A percentile compares a stretch with the other conserved stretches of the same genome.
Conservation (phyloP, 2,888 invertebrate species). For the Trichopria drosophilae region DNA sequence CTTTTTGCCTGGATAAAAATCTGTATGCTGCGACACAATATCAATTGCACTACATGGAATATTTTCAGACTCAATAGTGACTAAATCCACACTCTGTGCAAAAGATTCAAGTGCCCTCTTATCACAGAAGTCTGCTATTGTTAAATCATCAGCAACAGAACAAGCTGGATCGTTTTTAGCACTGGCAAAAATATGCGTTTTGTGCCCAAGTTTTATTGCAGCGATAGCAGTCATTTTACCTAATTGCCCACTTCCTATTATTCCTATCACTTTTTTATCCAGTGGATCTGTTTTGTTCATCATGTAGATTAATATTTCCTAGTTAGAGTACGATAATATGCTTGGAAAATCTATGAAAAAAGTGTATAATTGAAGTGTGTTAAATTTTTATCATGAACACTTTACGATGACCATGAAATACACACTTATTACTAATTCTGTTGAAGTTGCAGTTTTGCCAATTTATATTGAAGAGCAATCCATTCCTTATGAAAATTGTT, state of each 20-base stretch:
- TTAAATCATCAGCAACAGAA: slow-evolving; percentile 20
- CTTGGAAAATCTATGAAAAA: slow-evolving; percentile 21
- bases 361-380: slow-evolving; percentile 14
- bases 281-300: slow-evolving; percentile 19
- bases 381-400: slow-evolving; percentile 17
- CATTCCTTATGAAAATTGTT: slow-evolving; percentile 19
- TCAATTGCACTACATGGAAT: slow-evolving; percentile 22
- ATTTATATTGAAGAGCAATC: slow-evolving; percentile 20
- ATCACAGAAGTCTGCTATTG: slow-evolving; percentile 21
- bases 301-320: slow-evolving; percentile 19
- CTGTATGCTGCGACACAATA: slow-evolving; percentile 16
- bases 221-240: slow-evolving; percentile 21
- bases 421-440: slow-evolving; percentile 16
- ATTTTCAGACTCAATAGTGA: slow-evolving; percentile 20
- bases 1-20: slow-evolving; percentile 18
- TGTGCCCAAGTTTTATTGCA: slow-evolving; percentile 20
- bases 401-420: slow-evolving; percentile 13
- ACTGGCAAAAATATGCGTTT: slow-evolving; percentile 21
- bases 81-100: slow-evolving; percentile 18
- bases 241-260: slow-evolving; percentile 20
- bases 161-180: slow-evolving; percentile 20
- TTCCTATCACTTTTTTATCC: slow-evolving; percentile 19
- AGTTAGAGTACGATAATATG: slow-evolving; percentile 19
- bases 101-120: slow-evolving; percentile 21
- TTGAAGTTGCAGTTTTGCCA: slow-evolving; percentile 18